Conservation (phyloP, 1,140 invertebrate species). For the Streblospio benedicti region DNA sequence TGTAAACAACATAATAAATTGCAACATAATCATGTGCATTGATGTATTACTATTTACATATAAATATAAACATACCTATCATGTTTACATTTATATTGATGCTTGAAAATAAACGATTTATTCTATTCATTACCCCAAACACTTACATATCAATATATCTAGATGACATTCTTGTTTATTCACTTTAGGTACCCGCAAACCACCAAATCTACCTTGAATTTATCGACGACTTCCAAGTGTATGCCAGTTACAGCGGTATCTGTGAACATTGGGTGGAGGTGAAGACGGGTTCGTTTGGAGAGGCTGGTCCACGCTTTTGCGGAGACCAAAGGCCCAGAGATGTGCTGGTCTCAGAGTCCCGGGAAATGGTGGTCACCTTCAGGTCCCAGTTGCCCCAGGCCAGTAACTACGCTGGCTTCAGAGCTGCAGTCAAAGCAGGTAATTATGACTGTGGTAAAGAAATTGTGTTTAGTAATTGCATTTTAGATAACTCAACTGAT, state of each 20-base stretch:
- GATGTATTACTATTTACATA: no score
- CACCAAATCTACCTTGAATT: slow-evolving; percentile 4
- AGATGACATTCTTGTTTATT: no score
- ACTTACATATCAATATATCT: no score
- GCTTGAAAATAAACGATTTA: no score
- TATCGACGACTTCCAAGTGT: slow-evolving; percentile 9
- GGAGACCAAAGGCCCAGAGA: not conserved
- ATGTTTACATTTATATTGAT: no score
- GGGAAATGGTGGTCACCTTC: slow-evolving; percentile 11
- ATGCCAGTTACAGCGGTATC: not conserved
- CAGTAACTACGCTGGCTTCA: slow-evolving; percentile 2
- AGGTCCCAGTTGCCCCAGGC: slow-evolving; percentile 4
- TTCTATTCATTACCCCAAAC: no score
- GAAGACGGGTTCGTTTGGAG: slow-evolving; percentile 20
- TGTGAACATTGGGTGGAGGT: slow-evolving; percentile 27
- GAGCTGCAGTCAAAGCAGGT: slow-evolving; percentile 2
- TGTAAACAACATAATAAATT: no score
- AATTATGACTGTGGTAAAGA: no score
- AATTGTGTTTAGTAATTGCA: no score
- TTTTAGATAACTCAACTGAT: no score
- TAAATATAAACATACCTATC: no score
- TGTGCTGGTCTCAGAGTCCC: not conserved
- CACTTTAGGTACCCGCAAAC: slow-evolving; percentile 5
- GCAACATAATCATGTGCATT: no score
- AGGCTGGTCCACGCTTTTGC: not conserved